Percentiles rank a stretch among this genome's conserved stretches.
Conservation (phyloP, 2,888 invertebrate species). For the Eristalis intricaria region DNA sequence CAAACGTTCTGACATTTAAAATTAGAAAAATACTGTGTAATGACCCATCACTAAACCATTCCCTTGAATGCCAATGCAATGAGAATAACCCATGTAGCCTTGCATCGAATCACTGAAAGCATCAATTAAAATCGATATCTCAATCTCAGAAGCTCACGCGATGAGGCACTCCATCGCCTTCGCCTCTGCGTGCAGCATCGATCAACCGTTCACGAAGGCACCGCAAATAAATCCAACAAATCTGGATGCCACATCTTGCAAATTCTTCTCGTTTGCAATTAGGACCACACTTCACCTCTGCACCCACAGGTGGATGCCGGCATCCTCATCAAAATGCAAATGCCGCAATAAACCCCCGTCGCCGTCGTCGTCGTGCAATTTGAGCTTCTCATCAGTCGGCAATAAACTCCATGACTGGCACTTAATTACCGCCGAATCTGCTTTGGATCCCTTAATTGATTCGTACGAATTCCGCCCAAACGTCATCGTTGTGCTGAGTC, state of each 20-base stretch:
- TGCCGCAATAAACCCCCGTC: conserved; percentile 6
- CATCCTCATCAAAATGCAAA: conserved; percentile 22
- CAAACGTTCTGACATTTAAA: not conserved
- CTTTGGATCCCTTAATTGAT: conserved; percentile 19
- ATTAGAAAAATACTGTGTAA: not conserved
- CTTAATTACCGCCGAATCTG: conserved; percentile 20
- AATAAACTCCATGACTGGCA: conserved; percentile 11
- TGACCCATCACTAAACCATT: not conserved
- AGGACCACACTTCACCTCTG: not conserved
- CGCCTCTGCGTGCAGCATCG: not conserved
- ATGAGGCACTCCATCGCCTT: not conserved
- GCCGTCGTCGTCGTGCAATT: not conserved
- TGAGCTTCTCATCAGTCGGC: not conserved
- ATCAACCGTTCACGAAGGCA: not conserved
- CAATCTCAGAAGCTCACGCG: not conserved
- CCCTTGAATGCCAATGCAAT: not conserved
- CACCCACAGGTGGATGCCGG: not conserved
- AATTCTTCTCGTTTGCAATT: not conserved
- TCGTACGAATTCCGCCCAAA: conserved; percentile 6
- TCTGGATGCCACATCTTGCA: not conserved
- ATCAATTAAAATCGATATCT: not conserved
- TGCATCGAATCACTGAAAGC: not conserved
- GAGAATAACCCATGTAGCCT: not conserved
- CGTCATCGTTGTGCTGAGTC: conserved; percentile 32
- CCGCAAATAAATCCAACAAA: not conserved